A percentile compares a stretch with the other conserved stretches of the same genome.
phyloP scores from a whole-genome alignment of 1,140 invertebrate species.

The Coboldia fuscipes region DNA sequence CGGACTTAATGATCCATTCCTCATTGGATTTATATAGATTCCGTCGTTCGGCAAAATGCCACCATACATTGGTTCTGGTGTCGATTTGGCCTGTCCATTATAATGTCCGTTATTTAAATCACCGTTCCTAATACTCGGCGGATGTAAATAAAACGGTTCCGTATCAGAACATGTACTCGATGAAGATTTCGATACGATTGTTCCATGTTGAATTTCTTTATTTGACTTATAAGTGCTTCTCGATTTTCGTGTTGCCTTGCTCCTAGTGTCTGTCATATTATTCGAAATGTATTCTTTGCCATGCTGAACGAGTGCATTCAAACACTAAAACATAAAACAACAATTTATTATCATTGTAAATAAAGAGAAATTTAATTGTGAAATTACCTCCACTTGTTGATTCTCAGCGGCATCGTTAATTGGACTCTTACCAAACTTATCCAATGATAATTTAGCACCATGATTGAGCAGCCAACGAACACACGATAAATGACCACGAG shows the following conservation, averaged over 20 bases:
- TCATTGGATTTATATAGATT: constrained; percentile 62
- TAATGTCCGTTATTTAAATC: constrained; percentile 8
- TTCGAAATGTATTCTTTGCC: constrained; percentile 29
- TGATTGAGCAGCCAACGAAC: constrained; percentile 64
- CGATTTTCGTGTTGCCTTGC: constrained; percentile 4
- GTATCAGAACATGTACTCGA: constrained; percentile 20
- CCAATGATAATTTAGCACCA: constrained; percentile 51
- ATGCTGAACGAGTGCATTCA: constrained; percentile 53
- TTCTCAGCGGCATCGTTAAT: constrained; percentile 77
- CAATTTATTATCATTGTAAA: constrained; percentile 1
- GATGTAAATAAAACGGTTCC: constrained; percentile 53
- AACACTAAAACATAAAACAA: constrained; percentile 31
- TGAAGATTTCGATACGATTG: constrained; percentile 20
- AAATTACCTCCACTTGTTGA: constrained; percentile 61
- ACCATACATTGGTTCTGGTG: constrained; percentile 20
- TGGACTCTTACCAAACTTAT: constrained; percentile 69
- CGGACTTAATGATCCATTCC: constrained; percentile 19
- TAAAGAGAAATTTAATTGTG: background rate
- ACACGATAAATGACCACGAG: constrained; percentile 54
- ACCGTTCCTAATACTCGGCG: constrained; percentile 23
- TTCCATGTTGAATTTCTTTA: constrained; percentile 11
- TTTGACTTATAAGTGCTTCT: constrained; percentile 7
- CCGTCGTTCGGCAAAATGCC: constrained; percentile 42
- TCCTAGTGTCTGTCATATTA: constrained; percentile 11
- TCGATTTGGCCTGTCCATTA: constrained; percentile 14